Percentiles rank a stretch among this genome's conserved stretches.
phyloP scores from a whole-genome alignment of 2,888 invertebrate genomes.

The Icerya purchasi region DNA sequence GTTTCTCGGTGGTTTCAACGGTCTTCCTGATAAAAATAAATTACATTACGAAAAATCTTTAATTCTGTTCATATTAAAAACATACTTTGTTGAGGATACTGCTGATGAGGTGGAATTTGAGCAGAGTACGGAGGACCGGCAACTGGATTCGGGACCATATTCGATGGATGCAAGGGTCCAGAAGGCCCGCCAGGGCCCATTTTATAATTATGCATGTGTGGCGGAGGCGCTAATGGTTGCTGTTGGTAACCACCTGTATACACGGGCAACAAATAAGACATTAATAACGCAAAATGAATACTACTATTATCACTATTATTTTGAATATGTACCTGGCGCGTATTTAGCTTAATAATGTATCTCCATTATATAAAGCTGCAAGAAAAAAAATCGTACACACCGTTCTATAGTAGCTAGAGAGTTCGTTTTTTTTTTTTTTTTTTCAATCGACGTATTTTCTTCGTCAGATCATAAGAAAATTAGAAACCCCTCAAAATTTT shows the following conservation, averaged over 20 bases:
- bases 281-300: too few relatives aligned
- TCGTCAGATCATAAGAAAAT: too few relatives aligned
- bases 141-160: conserved; percentile 25
- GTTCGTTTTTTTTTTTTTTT: too few relatives aligned
- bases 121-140: conserved; percentile 12
- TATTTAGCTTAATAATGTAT: too few relatives aligned
- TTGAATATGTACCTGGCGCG: too few relatives aligned
- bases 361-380: too few relatives aligned
- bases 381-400: too few relatives aligned
- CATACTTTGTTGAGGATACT: conserved; percentile 32
- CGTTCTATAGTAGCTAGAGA: too few relatives aligned
- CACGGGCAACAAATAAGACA: conserved; percentile 13
- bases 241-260: conserved; percentile 37
- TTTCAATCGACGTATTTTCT: too few relatives aligned
- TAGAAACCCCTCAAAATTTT: too few relatives aligned
- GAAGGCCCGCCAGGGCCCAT: conserved; percentile 28
- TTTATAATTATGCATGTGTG: conserved; percentile 40
- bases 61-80: background rate
- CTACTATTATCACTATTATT: too few relatives aligned
- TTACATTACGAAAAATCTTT: background rate
- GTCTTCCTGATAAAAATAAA: background rate
- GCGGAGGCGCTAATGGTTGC: conserved; percentile 31
- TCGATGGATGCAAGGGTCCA: conserved; percentile 31
- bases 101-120: conserved; percentile 20
- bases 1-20: too few relatives aligned